phyloP scores from a whole-genome alignment of 2,888 invertebrate genomes.

The Polia nebulosa region DNA sequence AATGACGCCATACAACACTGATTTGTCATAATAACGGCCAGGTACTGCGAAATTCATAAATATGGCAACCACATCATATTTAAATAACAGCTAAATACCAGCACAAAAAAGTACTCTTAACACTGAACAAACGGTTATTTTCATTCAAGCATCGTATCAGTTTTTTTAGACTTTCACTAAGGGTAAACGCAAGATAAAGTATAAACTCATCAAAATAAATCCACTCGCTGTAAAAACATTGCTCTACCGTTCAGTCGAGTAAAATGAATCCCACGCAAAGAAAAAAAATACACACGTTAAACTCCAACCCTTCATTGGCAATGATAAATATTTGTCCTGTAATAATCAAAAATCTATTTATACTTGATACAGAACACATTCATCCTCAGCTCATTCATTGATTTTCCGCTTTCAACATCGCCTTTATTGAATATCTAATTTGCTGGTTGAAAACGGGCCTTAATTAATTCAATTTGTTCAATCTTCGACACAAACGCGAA shows the following conservation, averaged over 20 bases:
- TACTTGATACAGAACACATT: conserved; percentile 20
- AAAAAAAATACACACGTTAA: background rate
- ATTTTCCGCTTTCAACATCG: conserved; percentile 18
- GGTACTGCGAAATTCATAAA: background rate
- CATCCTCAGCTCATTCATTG: no score
- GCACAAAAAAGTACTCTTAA: background rate
- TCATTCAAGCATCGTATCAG: background rate
- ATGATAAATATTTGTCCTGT: background rate
- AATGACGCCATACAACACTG: no score
- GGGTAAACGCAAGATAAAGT: background rate
- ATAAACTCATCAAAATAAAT: conserved; percentile 7
- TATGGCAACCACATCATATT: background rate
- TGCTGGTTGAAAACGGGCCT: conserved; percentile 28
- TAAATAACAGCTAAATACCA: no score
- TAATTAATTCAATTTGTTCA: conserved; percentile 43
- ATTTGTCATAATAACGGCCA: background rate
- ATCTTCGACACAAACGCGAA: conserved; percentile 42
- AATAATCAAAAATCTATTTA: conserved; percentile 18
- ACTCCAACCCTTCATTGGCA: background rate
- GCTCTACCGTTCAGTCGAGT: background rate
- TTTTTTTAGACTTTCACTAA: background rate
- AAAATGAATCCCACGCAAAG: background rate
- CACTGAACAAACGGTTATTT: background rate
- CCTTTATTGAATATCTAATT: conserved; percentile 47
- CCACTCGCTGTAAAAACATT: conserved; percentile 12